A percentile compares a stretch with the other conserved stretches of the same genome.
phyloP scores from a whole-genome alignment of 2,797 vertebrate species.

The Petrocephalus sullivani region DNA sequence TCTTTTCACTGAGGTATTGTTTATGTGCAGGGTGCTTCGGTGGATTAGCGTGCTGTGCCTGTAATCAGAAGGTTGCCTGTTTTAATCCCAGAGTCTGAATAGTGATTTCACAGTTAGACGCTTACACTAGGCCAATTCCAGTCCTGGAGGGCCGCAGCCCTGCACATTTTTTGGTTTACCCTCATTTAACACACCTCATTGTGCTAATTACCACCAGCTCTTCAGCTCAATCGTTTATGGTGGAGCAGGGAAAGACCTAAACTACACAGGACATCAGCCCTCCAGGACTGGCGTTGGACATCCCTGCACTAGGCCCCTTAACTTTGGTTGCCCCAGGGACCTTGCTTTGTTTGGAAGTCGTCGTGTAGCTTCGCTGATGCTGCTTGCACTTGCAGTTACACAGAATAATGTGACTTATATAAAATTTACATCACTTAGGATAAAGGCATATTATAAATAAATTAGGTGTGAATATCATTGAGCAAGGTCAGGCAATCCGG shows the following conservation, averaged over 20 bases:
- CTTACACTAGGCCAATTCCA: no score
- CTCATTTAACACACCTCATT: no score
- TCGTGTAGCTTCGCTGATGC: background rate
- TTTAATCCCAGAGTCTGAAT: background rate
- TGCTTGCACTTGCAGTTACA: background rate
- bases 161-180: no score
- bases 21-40: background rate
- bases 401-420: no score
- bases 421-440: background rate
- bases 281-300: no score
- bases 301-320: no score
- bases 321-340: background rate
- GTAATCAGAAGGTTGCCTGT: background rate
- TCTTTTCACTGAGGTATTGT: background rate
- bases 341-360: background rate
- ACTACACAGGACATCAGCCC: no score
- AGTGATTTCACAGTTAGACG: no score
- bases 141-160: no score
- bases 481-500: background rate
- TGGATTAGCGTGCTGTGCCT: background rate
- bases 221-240: no score
- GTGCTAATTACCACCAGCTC: no score
- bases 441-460: background rate
- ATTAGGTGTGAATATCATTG: background rate
- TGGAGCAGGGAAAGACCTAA: no score